phyloP scores from a whole-genome alignment of 2,797 vertebrate species.

The Chelon labrosus region DNA sequence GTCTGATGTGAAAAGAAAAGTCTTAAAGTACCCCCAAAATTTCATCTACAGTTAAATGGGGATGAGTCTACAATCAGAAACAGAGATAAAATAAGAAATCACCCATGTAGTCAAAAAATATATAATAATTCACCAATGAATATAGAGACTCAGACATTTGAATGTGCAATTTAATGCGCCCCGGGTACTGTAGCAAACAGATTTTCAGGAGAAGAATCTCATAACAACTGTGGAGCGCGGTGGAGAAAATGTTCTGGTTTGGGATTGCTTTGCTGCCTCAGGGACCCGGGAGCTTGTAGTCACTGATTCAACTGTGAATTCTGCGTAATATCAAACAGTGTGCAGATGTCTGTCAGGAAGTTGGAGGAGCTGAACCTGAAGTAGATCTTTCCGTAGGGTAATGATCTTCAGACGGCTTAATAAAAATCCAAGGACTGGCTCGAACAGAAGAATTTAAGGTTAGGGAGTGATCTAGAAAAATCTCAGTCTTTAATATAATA shows the following conservation, averaged over 20 bases:
- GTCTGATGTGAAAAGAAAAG: not conserved
- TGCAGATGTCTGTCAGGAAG: not conserved
- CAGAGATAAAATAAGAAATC: not conserved
- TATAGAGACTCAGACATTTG: not conserved
- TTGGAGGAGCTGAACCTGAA: not conserved
- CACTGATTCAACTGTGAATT: not conserved
- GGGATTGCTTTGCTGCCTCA: not conserved
- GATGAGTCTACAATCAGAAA: not conserved
- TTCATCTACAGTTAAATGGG: not conserved
- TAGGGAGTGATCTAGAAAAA: too few species aligned
- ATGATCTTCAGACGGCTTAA: not conserved
- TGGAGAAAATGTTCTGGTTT: not conserved
- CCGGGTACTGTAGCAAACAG: too few species aligned
- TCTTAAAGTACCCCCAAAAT: not conserved
- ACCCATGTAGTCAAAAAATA: not conserved
- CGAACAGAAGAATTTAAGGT: too few species aligned
- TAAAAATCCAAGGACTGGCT: too few species aligned
- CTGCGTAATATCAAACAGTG: not conserved
- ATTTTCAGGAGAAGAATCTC: not conserved
- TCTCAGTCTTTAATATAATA: too few species aligned
- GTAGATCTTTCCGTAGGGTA: not conserved
- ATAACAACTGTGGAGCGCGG: not conserved
- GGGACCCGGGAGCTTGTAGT: not conserved
- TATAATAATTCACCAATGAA: not conserved
- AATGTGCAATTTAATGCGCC: not conserved